These are phyloP conservation scores for Acipenser oxyrinchus DNA, from an alignment of 2,797 vertebrate species.

Conservation along the genomic window DNA sequence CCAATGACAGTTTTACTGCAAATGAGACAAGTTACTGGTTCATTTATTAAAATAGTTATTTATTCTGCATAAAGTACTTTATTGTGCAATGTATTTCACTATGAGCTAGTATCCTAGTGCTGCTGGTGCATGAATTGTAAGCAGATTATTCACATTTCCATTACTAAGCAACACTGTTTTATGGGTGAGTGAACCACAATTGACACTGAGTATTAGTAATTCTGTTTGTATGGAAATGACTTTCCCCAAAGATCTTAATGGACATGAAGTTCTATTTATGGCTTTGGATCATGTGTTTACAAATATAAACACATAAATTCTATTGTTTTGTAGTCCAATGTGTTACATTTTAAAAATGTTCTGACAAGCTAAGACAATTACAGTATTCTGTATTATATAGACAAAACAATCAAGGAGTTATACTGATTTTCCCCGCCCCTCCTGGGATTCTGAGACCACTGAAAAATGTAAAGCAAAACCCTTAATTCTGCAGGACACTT, in stretches of 20 bases:
- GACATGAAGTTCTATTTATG: too few relatives aligned
- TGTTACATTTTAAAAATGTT: too few relatives aligned
- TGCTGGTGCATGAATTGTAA: neutral
- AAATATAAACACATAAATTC: too few relatives aligned
- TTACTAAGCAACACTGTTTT: neutral
- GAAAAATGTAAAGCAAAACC: too few relatives aligned
- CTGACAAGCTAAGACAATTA: too few relatives aligned
- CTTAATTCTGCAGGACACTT: too few relatives aligned
- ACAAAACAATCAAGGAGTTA: too few relatives aligned
- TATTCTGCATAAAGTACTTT: neutral
- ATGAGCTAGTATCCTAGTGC: neutral
- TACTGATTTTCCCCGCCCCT: too few relatives aligned
- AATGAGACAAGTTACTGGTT: neutral
- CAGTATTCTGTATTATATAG: too few relatives aligned
- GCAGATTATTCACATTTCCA: neutral
- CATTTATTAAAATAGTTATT: slow-evolving; percentile 12
- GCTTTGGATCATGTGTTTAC: too few relatives aligned
- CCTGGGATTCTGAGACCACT: too few relatives aligned
- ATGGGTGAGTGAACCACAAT: neutral
- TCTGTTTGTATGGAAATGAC: neutral
- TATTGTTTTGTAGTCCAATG: too few relatives aligned
- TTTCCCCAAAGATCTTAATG: neutral
- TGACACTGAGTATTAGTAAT: neutral
- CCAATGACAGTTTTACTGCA: neutral
- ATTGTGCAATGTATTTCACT: neutral